Percentiles rank a stretch among this genome's conserved stretches.
These are phyloP conservation scores for Cynaeus angustus DNA, from an alignment of 2,888 invertebrate genomes.

Conservation along the genomic window DNA sequence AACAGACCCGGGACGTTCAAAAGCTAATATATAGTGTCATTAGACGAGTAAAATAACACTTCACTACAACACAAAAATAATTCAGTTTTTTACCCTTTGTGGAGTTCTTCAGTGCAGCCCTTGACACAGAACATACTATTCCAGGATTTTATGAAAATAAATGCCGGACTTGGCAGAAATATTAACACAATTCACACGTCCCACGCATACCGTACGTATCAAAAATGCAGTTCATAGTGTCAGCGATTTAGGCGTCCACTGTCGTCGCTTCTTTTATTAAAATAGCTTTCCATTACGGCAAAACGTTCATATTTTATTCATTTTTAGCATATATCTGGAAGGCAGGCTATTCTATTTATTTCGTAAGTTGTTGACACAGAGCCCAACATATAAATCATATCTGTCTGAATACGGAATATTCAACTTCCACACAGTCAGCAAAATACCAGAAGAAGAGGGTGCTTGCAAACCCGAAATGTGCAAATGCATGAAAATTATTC, in stretches of 20 bases:
- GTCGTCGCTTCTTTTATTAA: constrained; percentile 48
- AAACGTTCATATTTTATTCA: constrained; percentile 55
- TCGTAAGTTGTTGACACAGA: constrained; percentile 59
- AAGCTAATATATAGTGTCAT: no score
- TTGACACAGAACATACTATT: background rate
- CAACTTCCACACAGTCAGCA: constrained; percentile 44
- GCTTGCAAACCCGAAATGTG: constrained; percentile 48
- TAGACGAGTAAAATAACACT: no score
- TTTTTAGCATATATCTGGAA: constrained; percentile 51
- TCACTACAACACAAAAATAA: no score
- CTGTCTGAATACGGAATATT: constrained; percentile 52
- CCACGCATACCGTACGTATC: constrained; percentile 22
- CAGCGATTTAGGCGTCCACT: background rate
- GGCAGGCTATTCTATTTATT: constrained; percentile 57
- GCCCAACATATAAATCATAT: constrained; percentile 58
- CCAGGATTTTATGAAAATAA: constrained; percentile 21
- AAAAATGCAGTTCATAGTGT: constrained; percentile 18
- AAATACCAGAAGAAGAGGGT: constrained; percentile 45
- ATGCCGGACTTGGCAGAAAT: constrained; percentile 3
- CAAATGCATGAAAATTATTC: constrained; percentile 52
- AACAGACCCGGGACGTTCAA: no score
- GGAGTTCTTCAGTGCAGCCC: background rate
- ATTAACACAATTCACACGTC: constrained; percentile 11
- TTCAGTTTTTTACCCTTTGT: no score
- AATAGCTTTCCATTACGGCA: constrained; percentile 51